phyloP scores from a whole-genome alignment of 2,113 vertebrate genomes.

The zebrafish (Danio rerio) region GRCz12tu NC_133183.1:12821501-12822000 shows the following conservation, averaged over 20 bases:
- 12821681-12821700: constrained; percentile 89
- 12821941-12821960: not conserved
- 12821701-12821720: constrained; percentile 90
- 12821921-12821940: not conserved
- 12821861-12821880: constrained; percentile 18
- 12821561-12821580: constrained; percentile 25
- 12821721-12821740: constrained; percentile 92
- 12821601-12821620: constrained; percentile 86
- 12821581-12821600: constrained; percentile 96
- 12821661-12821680: constrained; percentile 91
- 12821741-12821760: constrained; percentile 28
- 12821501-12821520: no score
- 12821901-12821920: constrained; percentile 57
- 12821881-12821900: constrained; percentile 28
- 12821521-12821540: no score
- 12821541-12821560: no score
- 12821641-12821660: constrained; percentile 80
- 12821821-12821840: constrained; percentile 41
- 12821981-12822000: not conserved
- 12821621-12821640: constrained; percentile 82
- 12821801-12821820: constrained; percentile 17
- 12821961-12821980: not conserved
- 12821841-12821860: constrained; percentile 59
- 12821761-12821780: constrained; percentile 43
- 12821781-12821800: constrained; percentile 48